Evolutionary conservation across 2,113 vertebrate genomes (phyloP), one percentile per base, ranked within the genome.

Genomic region (Brienomyrus brachyistius): DNA sequence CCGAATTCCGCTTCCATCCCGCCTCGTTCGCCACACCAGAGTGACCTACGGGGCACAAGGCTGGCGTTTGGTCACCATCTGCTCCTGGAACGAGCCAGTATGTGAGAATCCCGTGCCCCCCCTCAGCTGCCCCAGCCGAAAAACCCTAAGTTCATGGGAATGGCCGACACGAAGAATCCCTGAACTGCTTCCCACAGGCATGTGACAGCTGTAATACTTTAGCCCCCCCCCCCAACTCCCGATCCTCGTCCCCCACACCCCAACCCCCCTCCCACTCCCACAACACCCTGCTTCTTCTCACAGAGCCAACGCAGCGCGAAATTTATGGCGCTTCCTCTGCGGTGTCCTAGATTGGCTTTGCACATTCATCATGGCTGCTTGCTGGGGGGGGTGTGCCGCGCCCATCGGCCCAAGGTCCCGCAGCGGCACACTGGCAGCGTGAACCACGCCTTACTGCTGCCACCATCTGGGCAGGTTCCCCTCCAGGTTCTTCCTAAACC

Each of bases 111-210:
- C 74, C 74, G n/a, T 70, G 8, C 66, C 66, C 66, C 27, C 62
- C 23, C 59, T 10, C 56, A 17, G 19, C 54, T 23, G 96, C 95
- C 95, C 96, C 96, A 19, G 94, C 95, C 91, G 94, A 94, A 88
- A 93, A 96, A 95, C 93, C 93, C 96, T 91, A 93, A 97, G 98
- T 97, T 98, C 97, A 88, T 99, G 98, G 97, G 98, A 99, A 99
- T 97, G 96, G 96, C 96, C 95, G 98, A 96, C 96, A 94, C 94
- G 97, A 97, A 96, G 95, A 95, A 97, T 96, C 95, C 94, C 95
- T 97, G 95, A 96, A 96, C 97, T 95, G 94, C 97, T 99, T 98
- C 98, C 98, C 98, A 98, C 97, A 98, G 96, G 94, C 94, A 95
- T 95, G 94, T 96, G 96, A 97, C 97, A 98, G 97, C 97, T 98